phyloP scores from a whole-genome alignment of 2,113 vertebrate species.

The Progne subis region DNA sequence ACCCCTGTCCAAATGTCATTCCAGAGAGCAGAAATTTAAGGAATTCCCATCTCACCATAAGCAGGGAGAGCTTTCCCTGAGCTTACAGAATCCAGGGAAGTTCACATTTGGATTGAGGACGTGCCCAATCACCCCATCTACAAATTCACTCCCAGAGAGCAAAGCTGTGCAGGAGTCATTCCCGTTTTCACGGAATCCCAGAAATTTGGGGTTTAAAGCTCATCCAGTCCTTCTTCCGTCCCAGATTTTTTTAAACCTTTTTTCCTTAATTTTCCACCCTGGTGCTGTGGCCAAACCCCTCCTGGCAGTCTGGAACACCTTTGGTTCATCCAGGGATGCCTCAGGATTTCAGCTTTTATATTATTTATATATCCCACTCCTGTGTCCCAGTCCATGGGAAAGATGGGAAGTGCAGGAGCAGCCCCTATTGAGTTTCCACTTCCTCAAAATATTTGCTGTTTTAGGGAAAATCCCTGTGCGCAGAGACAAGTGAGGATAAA shows the following conservation, averaged over 20 bases:
- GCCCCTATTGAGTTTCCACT: neutral
- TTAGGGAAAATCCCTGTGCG: neutral
- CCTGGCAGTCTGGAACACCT: accelerated
- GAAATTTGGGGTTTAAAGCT: neutral
- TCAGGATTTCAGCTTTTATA: neutral
- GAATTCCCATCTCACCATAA: neutral
- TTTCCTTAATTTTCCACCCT: neutral
- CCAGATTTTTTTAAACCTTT: neutral
- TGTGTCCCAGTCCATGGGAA: accelerated
- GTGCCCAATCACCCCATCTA: neutral
- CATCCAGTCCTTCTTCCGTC: neutral
- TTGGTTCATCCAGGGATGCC: neutral
- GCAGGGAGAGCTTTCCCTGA: neutral
- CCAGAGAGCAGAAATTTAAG: neutral
- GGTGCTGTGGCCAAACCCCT: neutral
- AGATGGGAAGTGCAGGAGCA: neutral
- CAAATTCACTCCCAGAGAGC: neutral
- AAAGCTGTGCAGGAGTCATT: neutral
- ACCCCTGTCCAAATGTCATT: neutral
- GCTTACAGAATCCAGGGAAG: neutral
- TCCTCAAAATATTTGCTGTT: neutral
- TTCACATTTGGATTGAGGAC: neutral
- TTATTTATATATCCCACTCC: neutral
- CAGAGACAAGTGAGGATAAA: neutral
- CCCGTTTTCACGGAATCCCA: neutral